phyloP scores from a whole-genome alignment of 2,113 vertebrate genomes.

The Ceratotherium simum region DNA sequence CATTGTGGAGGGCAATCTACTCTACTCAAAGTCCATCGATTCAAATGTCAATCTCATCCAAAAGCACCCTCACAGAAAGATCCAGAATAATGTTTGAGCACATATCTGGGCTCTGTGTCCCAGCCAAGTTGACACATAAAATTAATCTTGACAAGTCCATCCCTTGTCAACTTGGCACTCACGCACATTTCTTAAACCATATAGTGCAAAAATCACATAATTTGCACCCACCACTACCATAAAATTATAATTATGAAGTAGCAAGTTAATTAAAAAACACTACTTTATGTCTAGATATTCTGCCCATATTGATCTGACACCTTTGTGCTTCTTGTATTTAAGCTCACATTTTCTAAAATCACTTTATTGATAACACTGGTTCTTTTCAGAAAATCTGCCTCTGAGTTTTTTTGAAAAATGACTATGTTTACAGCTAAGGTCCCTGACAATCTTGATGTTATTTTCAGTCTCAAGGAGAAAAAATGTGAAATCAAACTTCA shows the following conservation, averaged over 20 bases:
- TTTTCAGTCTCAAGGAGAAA: neutral
- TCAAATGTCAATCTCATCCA: neutral
- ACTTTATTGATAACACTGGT: neutral
- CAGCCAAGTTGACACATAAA: neutral
- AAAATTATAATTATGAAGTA: neutral
- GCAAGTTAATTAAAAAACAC: neutral
- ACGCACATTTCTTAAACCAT: neutral
- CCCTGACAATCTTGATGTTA: neutral
- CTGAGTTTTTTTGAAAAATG: neutral
- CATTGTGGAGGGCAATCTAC: neutral
- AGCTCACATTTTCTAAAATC: neutral
- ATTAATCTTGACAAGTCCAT: neutral
- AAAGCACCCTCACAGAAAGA: neutral
- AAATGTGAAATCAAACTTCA: neutral
- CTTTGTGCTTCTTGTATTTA: neutral
- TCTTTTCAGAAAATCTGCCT: neutral
- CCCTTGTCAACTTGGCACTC: neutral
- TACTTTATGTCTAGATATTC: neutral
- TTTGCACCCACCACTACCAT: neutral
- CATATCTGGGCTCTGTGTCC: neutral
- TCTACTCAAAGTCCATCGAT: neutral
- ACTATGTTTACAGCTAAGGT: neutral
- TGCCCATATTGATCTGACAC: neutral
- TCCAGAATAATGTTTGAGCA: neutral
- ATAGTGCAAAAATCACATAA: neutral